Base-by-base conservation (phyloP, 2,888 invertebrate genomes). In the Coenonympha glycerion region DNA sequence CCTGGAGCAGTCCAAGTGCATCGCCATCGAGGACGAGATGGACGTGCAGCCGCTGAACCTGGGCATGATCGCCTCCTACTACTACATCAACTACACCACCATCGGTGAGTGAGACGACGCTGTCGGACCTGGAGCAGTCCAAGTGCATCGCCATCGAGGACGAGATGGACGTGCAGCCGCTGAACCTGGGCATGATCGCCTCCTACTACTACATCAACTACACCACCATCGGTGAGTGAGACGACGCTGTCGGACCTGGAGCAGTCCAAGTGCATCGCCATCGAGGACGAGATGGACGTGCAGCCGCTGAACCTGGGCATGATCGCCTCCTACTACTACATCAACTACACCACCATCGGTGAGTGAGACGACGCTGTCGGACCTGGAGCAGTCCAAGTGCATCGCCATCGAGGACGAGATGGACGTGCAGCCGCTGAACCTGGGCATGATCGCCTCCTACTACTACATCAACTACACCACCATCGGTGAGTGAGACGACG, bases 241-340 rank as follows among this genome's bases (percentile, higher is more conserved):
- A 95, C 93, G 52, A 99, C 99, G 0, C 89, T 99, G 5, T 92
- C 92, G 26, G 98, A 99, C 77, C 86, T 99, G 67, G 97, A 98
- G 72, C 96, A 97, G 76, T 96, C 97, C 0, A 98, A 98, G 72
- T 99, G 99, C 76, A 98, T 99, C 63, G 95, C 96, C 42, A 91
- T 99, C 5, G 98, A 99, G 74, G 99, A 99, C 62, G 99, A 99
- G 64, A 96, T 99, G 93, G 98, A 99, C 75, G 95, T 96, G 0
- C 90, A 96, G 53, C 98, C 99, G 0, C 89, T 99, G 26, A 99
- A 99, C 88, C 87, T 99, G 73, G 99, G 99, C 70, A 99, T 99
- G 98, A 99, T 99, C 76, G 99, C 99, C 0, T 98, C 99, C 0
- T 99, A 99, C 83, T 99, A 99, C 79, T 99, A 99, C 83, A 99